Percentiles rank a stretch among this genome's conserved stretches.
Conservation (phyloP, 2,888 invertebrate species). For the Idaea dimidiata region DNA sequence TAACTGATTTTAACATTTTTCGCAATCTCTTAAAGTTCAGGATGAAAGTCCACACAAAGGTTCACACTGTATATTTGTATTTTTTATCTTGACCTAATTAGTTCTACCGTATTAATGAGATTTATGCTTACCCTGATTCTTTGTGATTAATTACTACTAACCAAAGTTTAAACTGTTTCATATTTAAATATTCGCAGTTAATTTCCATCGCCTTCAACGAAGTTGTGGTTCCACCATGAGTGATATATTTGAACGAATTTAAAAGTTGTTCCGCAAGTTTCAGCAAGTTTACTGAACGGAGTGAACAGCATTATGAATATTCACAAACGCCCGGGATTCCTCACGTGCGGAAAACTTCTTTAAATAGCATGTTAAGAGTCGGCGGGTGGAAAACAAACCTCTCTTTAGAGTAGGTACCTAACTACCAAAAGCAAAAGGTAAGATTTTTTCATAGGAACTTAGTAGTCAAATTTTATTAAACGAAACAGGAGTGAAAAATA, state of each 20-base stretch:
- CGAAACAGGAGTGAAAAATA: no score
- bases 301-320: conserved; percentile 62
- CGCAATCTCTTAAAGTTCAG: no score
- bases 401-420: background rate
- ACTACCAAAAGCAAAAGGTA: background rate
- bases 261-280: conserved; percentile 50
- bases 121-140: background rate
- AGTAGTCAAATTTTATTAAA: no score
- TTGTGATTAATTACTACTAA: background rate
- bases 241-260: conserved; percentile 13
- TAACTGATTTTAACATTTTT: no score
- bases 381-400: conserved; percentile 24
- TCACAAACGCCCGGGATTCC: conserved; percentile 57
- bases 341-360: conserved; percentile 52
- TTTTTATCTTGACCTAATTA: background rate
- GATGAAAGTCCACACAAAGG: no score
- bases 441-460: no score
- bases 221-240: background rate
- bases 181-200: background rate
- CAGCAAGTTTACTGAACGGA: conserved; percentile 45
- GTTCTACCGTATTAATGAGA: background rate
- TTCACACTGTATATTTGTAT: background rate
- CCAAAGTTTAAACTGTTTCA: background rate
- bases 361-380: conserved; percentile 52
- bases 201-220: background rate